phyloP scores from a whole-genome alignment of 2,797 vertebrate genomes.

The Myoxocephalus aenaeus region DNA sequence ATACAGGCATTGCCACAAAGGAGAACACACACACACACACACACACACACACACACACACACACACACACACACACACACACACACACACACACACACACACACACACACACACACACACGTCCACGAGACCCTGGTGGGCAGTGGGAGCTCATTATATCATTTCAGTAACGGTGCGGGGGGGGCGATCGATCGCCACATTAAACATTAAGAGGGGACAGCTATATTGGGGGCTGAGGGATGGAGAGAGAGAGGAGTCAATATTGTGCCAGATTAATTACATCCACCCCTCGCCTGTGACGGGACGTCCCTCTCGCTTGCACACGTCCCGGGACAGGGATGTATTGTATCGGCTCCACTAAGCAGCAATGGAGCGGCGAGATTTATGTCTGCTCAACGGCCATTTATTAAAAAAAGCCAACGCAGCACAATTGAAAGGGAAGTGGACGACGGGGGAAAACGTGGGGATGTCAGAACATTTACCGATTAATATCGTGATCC shows the following conservation, averaged over 20 bases:
- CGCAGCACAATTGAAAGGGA: slow-evolving; percentile 67
- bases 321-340: slow-evolving; percentile 66
- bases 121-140: slow-evolving; percentile 50
- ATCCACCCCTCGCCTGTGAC: slow-evolving; percentile 63
- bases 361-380: slow-evolving; percentile 47
- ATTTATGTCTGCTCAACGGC: slow-evolving; percentile 74
- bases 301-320: slow-evolving; percentile 64
- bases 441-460: slow-evolving; percentile 70
- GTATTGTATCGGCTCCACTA: slow-evolving; percentile 64
- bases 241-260: slow-evolving; percentile 79
- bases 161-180: slow-evolving; percentile 77
- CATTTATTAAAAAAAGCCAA: slow-evolving; percentile 78
- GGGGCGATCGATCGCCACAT: slow-evolving; percentile 82
- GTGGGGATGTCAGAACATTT: slow-evolving; percentile 47
- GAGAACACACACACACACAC: background rate
- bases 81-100: background rate
- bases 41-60: no score
- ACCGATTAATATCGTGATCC: slow-evolving; percentile 32
- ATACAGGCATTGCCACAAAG: background rate
- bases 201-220: slow-evolving; percentile 85
- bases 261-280: slow-evolving; percentile 85
- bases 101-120: background rate
- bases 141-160: slow-evolving; percentile 78
- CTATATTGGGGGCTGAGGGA: slow-evolving; percentile 78
- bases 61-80: no score